Conservation (phyloP, 2,797 vertebrate species). For the Silurus lanzhouensis region DNA sequence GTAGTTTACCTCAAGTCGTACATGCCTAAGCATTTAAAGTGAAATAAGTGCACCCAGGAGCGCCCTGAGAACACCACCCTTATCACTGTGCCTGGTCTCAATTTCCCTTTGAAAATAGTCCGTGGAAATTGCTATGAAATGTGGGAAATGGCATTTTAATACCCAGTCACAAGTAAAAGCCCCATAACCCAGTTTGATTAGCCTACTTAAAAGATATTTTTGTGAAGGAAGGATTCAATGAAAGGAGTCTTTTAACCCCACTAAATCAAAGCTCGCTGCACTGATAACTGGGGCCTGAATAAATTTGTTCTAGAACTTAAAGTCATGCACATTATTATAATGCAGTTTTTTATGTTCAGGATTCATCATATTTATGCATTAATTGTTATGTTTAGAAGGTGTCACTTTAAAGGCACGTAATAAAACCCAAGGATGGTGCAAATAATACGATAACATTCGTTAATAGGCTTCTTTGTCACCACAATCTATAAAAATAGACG, state of each 20-base stretch:
- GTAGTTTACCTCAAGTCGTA: slow-evolving; percentile 20
- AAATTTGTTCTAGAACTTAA: slow-evolving; percentile 44
- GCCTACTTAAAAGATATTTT: slow-evolving; percentile 70
- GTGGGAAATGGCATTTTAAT: slow-evolving; percentile 68
- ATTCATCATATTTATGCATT: slow-evolving; percentile 67
- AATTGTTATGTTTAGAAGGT: slow-evolving; percentile 71
- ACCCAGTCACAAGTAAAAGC: slow-evolving; percentile 63
- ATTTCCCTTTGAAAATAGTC: slow-evolving; percentile 69
- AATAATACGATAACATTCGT: not conserved
- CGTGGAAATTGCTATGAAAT: slow-evolving; percentile 73
- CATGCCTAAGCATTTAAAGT: slow-evolving; percentile 44
- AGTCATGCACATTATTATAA: slow-evolving; percentile 39
- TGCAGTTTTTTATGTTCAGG: slow-evolving; percentile 34
- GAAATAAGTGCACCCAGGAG: slow-evolving; percentile 65
- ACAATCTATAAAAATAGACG: not conserved
- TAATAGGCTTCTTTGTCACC: not conserved
- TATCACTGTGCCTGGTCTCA: slow-evolving; percentile 71
- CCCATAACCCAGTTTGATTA: slow-evolving; percentile 74
- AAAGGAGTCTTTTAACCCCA: slow-evolving; percentile 57
- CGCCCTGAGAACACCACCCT: slow-evolving; percentile 64
- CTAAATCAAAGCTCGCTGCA: slow-evolving; percentile 59
- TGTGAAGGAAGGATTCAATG: slow-evolving; percentile 64
- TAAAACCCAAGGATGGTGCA: slow-evolving; percentile 2
- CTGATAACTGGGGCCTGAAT: slow-evolving; percentile 68
- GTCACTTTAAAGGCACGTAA: slow-evolving; percentile 44